Evolutionary conservation across 2,888 invertebrate species (phyloP), one percentile per base, ranked within the genome.

Genomic region (Drosophila diplacantha): DNA sequence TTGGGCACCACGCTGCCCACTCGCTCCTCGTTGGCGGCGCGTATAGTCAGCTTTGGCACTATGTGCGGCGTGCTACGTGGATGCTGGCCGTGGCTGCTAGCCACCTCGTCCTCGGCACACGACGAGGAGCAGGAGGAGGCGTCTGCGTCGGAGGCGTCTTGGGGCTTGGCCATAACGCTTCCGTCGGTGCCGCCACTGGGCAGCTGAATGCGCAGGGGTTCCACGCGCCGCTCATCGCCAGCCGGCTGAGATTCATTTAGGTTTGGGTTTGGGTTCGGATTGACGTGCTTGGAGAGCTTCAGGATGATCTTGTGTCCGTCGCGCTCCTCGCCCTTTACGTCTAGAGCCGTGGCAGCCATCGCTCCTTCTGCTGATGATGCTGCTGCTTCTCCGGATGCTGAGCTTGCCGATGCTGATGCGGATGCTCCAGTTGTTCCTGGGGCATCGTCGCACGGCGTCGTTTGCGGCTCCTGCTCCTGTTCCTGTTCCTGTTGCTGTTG

Each of bases 141-240:
- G 54, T 75, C 74, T 37, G 84, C 83, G 22, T 72, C 74, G 34
- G 75, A 70, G 39, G 74, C 67, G 37, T 74, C 79, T 32, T 58
- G 69, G 38, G 64, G 69, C 55, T 81, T 75, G 52, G 84, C 84
- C 16, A 82, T 41, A n/a, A 54, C 11, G 14, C 31, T 41, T 0
- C 44, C 54, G 2, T 49, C 54, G 2, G 24, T 39, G 8, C 43
- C 61, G 24, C 49, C 61, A 32, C 58, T 71, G 22, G 83, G 85
- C 46, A 89, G 71, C 65, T 89, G 89, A 7, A 89, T 89, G 70
- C 88, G 88, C 37, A 89, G 73, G n/a, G 89, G 89, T 63, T 89
- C 88, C 7, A 89, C 89, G 71, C 88, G 88, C 38, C 88, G 83
- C 52, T 76, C 82, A 65, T 81, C 80, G 57, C 54, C 73, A 18